phyloP scores from a whole-genome alignment of 2,797 vertebrate species.

The Otus scops region DNA sequence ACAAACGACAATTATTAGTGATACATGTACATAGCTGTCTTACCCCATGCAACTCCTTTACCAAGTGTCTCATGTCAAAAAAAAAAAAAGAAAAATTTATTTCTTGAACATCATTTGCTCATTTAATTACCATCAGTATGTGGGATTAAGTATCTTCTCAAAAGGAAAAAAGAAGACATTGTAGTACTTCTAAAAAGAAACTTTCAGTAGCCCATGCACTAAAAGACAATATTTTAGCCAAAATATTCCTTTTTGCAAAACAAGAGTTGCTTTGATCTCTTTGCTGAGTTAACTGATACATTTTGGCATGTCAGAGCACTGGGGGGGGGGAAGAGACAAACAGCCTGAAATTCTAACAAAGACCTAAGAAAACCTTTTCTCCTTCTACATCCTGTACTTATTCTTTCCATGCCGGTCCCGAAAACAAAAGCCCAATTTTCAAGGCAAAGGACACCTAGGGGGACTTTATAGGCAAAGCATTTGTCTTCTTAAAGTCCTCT shows the following conservation, averaged over 20 bases:
- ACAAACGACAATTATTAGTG: neutral
- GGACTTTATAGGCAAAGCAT: neutral
- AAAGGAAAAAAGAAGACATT: neutral
- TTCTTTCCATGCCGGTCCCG: neutral
- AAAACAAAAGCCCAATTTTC: conserved; percentile 21
- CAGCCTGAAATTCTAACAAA: conserved; percentile 14
- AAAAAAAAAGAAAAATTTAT: neutral
- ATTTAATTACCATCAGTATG: neutral
- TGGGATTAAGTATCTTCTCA: neutral
- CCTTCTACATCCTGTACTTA: neutral
- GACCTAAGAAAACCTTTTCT: neutral
- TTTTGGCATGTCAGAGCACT: neutral
- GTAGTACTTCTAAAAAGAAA: neutral
- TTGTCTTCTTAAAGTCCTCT: conserved; percentile 12
- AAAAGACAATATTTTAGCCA: neutral
- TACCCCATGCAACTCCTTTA: neutral
- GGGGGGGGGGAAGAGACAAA: neutral
- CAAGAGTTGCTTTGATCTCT: neutral
- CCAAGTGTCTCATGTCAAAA: neutral
- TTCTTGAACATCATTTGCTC: neutral
- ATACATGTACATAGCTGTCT: neutral
- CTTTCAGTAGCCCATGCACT: neutral
- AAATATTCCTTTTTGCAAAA: neutral
- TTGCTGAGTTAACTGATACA: conserved; percentile 4
- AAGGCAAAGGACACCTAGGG: neutral